phyloP scores from a whole-genome alignment of 2,888 invertebrate species.

The Rhogogaster chlorosoma region DNA sequence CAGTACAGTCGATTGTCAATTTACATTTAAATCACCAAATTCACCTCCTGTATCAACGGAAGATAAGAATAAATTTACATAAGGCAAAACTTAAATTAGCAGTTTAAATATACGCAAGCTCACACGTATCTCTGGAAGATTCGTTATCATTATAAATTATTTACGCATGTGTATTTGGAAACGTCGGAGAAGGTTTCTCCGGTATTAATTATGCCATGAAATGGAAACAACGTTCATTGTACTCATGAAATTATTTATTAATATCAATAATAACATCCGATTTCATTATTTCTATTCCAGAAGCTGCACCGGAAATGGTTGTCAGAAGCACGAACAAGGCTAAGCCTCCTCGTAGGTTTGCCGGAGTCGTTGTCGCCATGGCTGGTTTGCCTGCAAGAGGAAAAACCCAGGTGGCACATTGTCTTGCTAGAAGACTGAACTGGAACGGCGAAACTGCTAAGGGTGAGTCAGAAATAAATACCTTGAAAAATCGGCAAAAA shows the following conservation, averaged over 20 bases:
- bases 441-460: conserved; percentile 94
- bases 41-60: neutral
- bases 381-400: conserved; percentile 96
- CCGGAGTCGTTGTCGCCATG: conserved; percentile 91
- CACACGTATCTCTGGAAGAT: neutral
- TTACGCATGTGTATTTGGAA: neutral
- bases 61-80: neutral
- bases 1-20: neutral
- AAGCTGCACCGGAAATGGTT: conserved; percentile 78
- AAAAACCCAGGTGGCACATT: conserved; percentile 94
- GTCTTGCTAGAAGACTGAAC: conserved; percentile 92
- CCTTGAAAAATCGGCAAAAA: neutral
- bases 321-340: conserved; percentile 78
- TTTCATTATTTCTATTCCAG: conserved; percentile 72
- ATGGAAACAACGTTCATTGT: neutral
- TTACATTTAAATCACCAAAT: neutral
- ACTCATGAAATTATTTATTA: neutral
- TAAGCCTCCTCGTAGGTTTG: conserved; percentile 79
- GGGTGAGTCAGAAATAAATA: conserved; percentile 79
- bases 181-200: neutral
- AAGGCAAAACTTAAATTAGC: neutral
- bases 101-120: neutral
- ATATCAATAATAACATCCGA: neutral
- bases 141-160: neutral
- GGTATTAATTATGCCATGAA: neutral